Conservation (phyloP, 2,888 invertebrate genomes). For the Trachelus iudaicus region DNA sequence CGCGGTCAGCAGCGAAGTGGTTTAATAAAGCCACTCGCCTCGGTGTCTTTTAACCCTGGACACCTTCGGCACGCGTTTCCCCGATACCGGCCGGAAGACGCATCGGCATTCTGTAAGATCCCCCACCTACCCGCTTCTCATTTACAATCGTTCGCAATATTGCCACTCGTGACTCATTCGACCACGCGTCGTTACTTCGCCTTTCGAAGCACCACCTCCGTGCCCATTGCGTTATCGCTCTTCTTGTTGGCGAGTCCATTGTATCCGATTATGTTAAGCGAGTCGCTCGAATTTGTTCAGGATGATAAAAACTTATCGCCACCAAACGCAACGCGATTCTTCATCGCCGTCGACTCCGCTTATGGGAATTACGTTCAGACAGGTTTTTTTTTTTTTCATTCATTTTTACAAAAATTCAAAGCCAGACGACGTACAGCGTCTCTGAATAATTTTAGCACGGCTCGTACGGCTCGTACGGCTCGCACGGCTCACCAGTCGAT, state of each 20-base stretch:
- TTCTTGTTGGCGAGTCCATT: slow-evolving; percentile 6
- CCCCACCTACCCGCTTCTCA: not conserved
- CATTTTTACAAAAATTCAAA: no score
- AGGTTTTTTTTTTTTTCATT: no score
- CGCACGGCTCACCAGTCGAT: not conserved
- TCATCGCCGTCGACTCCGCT: no score
- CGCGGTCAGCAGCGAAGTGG: not conserved
- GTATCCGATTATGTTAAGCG: not conserved
- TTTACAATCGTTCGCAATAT: not conserved
- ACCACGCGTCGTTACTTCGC: slow-evolving; percentile 49
- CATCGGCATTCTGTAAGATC: not conserved
- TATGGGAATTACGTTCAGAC: no score
- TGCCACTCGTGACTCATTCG: slow-evolving; percentile 41
- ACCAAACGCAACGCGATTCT: not conserved
- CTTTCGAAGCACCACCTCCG: slow-evolving; percentile 39
- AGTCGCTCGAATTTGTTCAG: slow-evolving; percentile 5
- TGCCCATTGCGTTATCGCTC: slow-evolving; percentile 3
- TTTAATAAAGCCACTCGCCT: not conserved
- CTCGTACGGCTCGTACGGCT: not conserved
- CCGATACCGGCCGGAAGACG: no score
- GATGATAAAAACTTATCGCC: slow-evolving; percentile 5
- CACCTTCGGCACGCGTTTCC: not conserved
- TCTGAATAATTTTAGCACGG: no score
- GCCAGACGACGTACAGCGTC: no score
- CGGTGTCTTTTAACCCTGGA: not conserved